A percentile compares a stretch with the other conserved stretches of the same genome.
Conservation (phyloP, 2,113 vertebrate genomes). For the Tauraco erythrolophus region DNA sequence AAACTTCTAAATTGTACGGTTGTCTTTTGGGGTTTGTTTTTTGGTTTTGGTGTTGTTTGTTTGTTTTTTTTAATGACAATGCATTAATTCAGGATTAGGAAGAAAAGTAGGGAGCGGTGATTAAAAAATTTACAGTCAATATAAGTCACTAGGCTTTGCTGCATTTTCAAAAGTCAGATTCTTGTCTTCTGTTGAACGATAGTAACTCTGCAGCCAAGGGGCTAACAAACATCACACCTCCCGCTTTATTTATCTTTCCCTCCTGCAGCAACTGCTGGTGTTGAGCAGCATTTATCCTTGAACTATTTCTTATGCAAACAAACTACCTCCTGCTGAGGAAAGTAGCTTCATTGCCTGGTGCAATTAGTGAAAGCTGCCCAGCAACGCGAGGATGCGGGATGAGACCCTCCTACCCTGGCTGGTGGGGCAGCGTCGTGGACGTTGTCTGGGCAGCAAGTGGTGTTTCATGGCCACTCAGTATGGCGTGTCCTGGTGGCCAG, state of each 20-base stretch:
- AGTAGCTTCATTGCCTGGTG: not conserved
- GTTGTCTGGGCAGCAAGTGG: not conserved
- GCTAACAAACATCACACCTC: not conserved
- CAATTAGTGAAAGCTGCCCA: not conserved
- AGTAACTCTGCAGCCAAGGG: not conserved
- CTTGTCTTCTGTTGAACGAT: not conserved
- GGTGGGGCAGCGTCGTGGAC: fast-evolving
- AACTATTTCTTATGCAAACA: not conserved
- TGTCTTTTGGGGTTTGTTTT: not conserved
- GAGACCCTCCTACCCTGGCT: fast-evolving
- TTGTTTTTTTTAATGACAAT: not conserved
- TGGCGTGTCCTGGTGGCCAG: fast-evolving
- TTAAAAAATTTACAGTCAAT: not conserved
- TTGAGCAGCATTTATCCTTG: not conserved
- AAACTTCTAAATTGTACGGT: not conserved
- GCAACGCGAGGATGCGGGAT: fast-evolving
- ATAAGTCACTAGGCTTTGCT: not conserved
- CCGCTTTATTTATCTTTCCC: not conserved
- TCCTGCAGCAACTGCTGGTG: not conserved
- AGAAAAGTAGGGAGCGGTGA: not conserved
- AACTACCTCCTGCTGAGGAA: not conserved
- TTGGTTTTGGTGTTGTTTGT: not conserved
- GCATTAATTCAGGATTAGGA: not conserved
- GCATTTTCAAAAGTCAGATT: not conserved
- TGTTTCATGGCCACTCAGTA: not conserved